Conservation (phyloP, 2,797 vertebrate genomes). For the Streptopelia turtur region DNA sequence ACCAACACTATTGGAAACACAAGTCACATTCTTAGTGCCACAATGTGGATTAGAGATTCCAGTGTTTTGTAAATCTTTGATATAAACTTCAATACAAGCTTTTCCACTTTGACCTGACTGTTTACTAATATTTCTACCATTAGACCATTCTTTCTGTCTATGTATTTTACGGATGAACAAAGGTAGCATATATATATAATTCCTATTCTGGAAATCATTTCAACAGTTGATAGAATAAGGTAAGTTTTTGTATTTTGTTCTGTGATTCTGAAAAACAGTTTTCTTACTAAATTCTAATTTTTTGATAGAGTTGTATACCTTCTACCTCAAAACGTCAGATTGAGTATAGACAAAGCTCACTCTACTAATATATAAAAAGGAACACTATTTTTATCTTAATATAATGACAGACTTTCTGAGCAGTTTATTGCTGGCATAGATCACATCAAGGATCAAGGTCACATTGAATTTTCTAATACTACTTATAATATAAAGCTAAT, state of each 20-base stretch:
- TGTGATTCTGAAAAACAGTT: conserved; percentile 12
- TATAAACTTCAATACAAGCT: background rate
- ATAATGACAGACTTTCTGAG: background rate
- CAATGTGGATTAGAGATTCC: background rate
- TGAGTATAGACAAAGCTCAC: background rate
- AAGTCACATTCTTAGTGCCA: background rate
- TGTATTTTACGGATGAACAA: background rate
- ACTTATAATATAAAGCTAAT: background rate
- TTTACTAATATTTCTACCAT: background rate
- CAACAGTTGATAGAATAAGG: background rate
- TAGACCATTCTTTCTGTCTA: background rate
- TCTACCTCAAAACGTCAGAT: background rate
- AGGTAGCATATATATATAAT: background rate
- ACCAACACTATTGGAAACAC: background rate
- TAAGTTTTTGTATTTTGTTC: background rate
- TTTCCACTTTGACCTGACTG: background rate
- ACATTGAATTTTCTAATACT: background rate
- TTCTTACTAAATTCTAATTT: conserved; percentile 8
- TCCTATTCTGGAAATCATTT: conserved; percentile 20
- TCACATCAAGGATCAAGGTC: background rate
- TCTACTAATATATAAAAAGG: background rate
- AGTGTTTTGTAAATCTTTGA: background rate
- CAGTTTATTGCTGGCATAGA: background rate
- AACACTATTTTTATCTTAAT: background rate
- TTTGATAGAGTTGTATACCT: conserved; percentile 6